Evolutionary conservation across 2,797 vertebrate genomes (phyloP).

Genomic region (Phoxinus dragarum): DNA sequence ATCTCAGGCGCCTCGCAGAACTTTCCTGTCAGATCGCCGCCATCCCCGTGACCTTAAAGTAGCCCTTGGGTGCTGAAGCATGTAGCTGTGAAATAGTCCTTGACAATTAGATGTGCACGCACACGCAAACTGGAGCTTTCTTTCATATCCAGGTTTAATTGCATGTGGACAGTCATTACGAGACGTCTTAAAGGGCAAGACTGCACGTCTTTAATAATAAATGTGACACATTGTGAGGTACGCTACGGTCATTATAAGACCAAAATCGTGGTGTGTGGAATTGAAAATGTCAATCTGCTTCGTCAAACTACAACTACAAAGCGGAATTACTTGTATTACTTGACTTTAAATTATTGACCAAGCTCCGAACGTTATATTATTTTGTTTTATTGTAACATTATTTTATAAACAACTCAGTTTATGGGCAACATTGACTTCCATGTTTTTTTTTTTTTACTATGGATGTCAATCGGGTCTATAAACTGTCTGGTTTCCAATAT

Average conservation of each 20-base stretch:
- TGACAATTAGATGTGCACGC: conserved; percentile 25
- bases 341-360: not conserved
- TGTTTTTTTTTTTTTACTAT: too few relatives aligned
- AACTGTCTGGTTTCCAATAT: too few relatives aligned
- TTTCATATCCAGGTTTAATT: conserved; percentile 24
- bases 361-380: not conserved
- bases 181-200: conserved; percentile 26
- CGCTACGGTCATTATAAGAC: not conserved
- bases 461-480: too few relatives aligned
- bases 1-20: conserved; percentile 32
- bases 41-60: conserved; percentile 25
- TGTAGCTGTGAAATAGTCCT: conserved; percentile 24
- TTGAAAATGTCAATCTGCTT: not conserved
- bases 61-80: conserved; percentile 22
- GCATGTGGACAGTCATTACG: conserved; percentile 16
- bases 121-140: not conserved
- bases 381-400: not conserved
- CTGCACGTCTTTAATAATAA: conserved; percentile 13
- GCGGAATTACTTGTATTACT: not conserved
- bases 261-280: not conserved
- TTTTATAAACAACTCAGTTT: too few relatives aligned
- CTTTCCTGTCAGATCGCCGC: conserved; percentile 28
- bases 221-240: conserved; percentile 13
- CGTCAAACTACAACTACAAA: not conserved
- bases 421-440: too few relatives aligned